Conservation (phyloP, 2,113 vertebrate species). For the Chiloscyllium plagiosum region DNA sequence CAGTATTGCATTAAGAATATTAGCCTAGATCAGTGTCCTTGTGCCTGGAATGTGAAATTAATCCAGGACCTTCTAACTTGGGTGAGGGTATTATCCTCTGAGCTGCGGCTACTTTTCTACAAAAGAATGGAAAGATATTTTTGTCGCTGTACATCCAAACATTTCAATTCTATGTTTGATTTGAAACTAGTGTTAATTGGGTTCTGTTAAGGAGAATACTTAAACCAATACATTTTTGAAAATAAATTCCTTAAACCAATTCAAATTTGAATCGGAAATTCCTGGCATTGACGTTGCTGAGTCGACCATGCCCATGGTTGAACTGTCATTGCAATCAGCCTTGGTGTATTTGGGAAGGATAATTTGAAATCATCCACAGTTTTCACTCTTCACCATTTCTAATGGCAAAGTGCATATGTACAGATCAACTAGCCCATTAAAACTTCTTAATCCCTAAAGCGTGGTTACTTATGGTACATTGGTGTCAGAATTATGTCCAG, state of each 20-base stretch:
- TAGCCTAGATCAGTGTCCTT: not conserved
- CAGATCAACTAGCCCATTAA: not conserved
- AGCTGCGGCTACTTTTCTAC: not conserved
- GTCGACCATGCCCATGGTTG: not conserved
- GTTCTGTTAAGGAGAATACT: not conserved
- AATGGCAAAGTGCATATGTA: not conserved
- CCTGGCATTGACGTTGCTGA: not conserved
- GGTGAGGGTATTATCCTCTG: slow-evolving; percentile 42
- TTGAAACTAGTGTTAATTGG: not conserved
- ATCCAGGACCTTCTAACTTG: not conserved
- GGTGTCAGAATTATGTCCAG: not conserved
- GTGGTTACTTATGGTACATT: not conserved
- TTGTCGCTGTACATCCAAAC: not conserved
- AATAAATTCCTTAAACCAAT: not conserved
- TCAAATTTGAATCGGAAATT: not conserved
- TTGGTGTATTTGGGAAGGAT: not conserved
- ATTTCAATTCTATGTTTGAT: not conserved
- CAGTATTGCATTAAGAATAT: not conserved
- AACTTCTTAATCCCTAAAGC: not conserved
- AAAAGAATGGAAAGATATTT: not conserved
- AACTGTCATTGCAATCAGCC: not conserved
- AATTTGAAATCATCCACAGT: not conserved
- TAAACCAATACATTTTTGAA: not conserved
- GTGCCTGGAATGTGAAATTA: not conserved
- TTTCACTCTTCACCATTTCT: not conserved